phyloP scores from a whole-genome alignment of 2,888 invertebrate genomes.

The Osmoderma eremita region DNA sequence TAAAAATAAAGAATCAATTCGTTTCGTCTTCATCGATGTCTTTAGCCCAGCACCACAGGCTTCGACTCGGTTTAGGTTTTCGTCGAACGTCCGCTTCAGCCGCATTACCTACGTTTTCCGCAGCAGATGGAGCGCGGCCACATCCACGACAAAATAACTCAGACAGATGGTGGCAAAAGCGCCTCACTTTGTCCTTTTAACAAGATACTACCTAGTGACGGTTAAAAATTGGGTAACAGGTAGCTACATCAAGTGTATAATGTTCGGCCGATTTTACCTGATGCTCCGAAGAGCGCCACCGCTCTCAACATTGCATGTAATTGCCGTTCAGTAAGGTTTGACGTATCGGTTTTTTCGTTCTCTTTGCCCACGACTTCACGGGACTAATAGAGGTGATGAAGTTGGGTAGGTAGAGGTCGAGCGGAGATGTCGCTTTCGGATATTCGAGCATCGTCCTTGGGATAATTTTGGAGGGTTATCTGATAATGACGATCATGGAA shows the following conservation, averaged over 20 bases:
- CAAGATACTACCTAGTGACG: constrained; percentile 22
- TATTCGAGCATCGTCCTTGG: too few species aligned
- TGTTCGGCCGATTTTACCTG: constrained; percentile 26
- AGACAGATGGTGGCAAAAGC: not conserved
- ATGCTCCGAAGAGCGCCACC: not conserved
- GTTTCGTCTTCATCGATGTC: not conserved
- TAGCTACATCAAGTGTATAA: constrained; percentile 34
- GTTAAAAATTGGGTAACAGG: constrained; percentile 31
- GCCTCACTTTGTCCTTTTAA: constrained; percentile 38
- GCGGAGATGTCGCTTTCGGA: too few species aligned
- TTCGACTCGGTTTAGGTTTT: too few species aligned
- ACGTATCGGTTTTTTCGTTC: constrained; percentile 45
- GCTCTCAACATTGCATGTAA: constrained; percentile 8
- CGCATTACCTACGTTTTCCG: not conserved
- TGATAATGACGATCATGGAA: too few species aligned
- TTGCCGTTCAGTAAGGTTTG: constrained; percentile 29
- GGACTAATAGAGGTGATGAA: too few species aligned
- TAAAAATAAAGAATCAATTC: constrained; percentile 9
- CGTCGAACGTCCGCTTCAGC: not conserved
- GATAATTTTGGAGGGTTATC: too few species aligned
- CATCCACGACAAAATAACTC: not conserved
- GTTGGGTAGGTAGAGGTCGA: too few species aligned
- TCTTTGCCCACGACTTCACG: not conserved
- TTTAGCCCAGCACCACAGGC: too few species aligned
- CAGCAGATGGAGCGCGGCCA: not conserved